Evolutionary conservation across 2,113 vertebrate species (phyloP), one percentile per base, ranked within the genome.

Genomic region (Haemorhous mexicanus): DNA sequence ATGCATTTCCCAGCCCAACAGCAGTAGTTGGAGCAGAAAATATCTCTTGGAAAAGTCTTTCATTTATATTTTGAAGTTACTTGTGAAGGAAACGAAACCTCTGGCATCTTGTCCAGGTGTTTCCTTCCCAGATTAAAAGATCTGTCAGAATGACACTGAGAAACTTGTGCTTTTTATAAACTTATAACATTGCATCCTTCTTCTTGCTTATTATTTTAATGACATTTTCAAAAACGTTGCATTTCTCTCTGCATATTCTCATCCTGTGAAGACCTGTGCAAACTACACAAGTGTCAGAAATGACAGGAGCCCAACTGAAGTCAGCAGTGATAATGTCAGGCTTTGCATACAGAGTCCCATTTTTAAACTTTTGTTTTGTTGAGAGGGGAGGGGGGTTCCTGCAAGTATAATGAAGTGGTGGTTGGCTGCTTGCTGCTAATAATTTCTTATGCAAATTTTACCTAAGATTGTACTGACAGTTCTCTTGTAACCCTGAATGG

Each of bases 391-490:
- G 26, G 50, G 19, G 27, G 83, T 93, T 94, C 90, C 90, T 91
- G 63, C 83, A 56, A 80, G 32, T 61, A 28, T 47, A 59, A 67
- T 47, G 62, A 95, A 85, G 47, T 47, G 43, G 26, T 44, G 15
- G 53, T 74, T 95, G 74, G 18, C 37, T 85, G 70, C 4, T 2
- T 91, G 59, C 47, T 91, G 39, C 52, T 83, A 85, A 90, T 80
- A 83, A 70, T 84, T 94, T 67, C 55, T 70, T 30, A 95, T 55
- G 68, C 78, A 96, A 93, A 95, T 95, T 91, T 79, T 59, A 69
- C 59, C 28, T 33, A n/a, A 41, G 67, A 14, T 28, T 87, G 43
- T 63, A 24, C 21, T 66, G 74, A 77, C 16, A 11, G 33, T 68
- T 84, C 39, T 85, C 11, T 82, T 39, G 58, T 7, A 55, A 50